Base-by-base conservation (phyloP, 2,888 invertebrate genomes). In the Harpalus rubripes region DNA sequence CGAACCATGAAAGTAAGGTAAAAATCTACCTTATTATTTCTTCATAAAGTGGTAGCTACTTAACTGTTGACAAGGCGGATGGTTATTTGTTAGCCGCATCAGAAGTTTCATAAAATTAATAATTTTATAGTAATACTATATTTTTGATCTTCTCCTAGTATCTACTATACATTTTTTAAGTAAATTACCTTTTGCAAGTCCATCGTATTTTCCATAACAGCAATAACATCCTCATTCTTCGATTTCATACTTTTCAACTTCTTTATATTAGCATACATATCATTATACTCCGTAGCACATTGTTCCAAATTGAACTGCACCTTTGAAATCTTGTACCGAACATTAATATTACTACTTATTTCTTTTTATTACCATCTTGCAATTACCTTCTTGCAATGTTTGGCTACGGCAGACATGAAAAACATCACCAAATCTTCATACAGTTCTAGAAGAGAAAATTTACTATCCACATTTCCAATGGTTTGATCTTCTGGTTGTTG, bases 351-450 rank as follows among this genome's bases (percentile, higher is more conserved):
- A 32, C 32, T 32, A 32, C 5, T 32, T 32, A 32, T 32, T 32
- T 32, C 32, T 32, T 32, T 32, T 52, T 52, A 6, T 10, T 52
- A 52, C 8, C 12, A 52, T 52, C 0, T 10, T n/a, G 12, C 22
- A 44, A 44, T 52, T 84, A 84, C 84, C 88, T 90, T 91, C 1
- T 91, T 89, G 65, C 91, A 89, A 86, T 91, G 91, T 86, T 91
- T 91, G 83, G 91, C 91, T 0, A 91, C 91, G 10, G 91, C 90
- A 6, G 90, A 90, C 79, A 91, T 91, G 85, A 91, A 91, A 81
- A 90, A 91, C 5, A 91, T 87, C 7, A 91, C 86, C 59, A 89
- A 88, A 74, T 91, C 88, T 84, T 91, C 91, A 74, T 91, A 85
- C 32, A 91, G 85, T 61, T 91, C 91, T 56, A 88, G 89, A 1